Evolutionary conservation across 2,113 vertebrate species (phyloP).

Genomic region (Callionymus lyra): DNA sequence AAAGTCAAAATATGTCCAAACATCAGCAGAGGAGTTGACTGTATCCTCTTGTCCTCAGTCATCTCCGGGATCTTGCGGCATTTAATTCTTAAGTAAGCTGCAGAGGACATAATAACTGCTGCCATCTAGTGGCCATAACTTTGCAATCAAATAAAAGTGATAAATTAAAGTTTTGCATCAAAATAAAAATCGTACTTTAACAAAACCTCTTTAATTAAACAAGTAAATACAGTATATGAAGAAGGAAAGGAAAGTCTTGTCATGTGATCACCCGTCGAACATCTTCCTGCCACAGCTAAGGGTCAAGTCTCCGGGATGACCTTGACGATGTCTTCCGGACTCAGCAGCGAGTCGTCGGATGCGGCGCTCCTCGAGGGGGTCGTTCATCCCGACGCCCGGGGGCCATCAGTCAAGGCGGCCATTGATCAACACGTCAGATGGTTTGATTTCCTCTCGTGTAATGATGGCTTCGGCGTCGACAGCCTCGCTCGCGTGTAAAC

Average conservation of each 20-base stretch:
- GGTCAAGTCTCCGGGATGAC: conserved; percentile 27
- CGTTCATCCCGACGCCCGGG: conserved; percentile 56
- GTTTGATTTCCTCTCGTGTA: conserved; percentile 62
- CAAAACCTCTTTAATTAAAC: too few species aligned
- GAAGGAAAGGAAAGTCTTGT: conserved; percentile 1
- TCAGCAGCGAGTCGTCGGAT: conserved; percentile 21
- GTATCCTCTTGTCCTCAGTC: too few species aligned
- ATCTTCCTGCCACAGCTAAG: conserved; percentile 21
- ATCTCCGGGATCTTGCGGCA: too few species aligned
- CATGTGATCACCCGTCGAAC: conserved; percentile 6
- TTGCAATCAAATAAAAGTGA: too few species aligned
- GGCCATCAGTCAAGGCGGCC: conserved; percentile 57
- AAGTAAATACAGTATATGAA: not conserved
- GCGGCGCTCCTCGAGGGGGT: conserved; percentile 38
- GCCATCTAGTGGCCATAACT: too few species aligned
- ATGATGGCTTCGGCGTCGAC: conserved; percentile 60
- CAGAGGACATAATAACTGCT: too few species aligned
- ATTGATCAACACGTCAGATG: conserved; percentile 58
- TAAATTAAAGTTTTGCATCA: too few species aligned
- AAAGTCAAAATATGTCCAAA: too few species aligned
- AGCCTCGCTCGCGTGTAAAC: conserved; percentile 41
- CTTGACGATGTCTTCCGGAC: conserved; percentile 35
- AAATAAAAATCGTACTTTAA: too few species aligned
- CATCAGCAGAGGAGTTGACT: too few species aligned
- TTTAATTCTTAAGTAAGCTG: too few species aligned